Evolutionary conservation across 2,888 invertebrate genomes (phyloP).

Genomic region (Cosmia trapezina): DNA sequence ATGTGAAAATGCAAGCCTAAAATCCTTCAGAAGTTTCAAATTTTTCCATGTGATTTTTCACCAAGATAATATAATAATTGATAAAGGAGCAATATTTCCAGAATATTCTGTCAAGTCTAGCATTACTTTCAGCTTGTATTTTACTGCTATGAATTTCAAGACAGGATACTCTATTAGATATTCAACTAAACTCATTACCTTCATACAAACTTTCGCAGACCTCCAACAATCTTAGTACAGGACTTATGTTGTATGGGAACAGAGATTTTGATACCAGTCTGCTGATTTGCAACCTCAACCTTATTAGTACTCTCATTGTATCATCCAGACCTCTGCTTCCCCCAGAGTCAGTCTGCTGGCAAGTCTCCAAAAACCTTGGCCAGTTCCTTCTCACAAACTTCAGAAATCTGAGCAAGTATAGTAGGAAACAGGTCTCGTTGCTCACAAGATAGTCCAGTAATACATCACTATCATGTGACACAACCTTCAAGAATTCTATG

Average conservation of each 20-base stretch:
- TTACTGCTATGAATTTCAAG: constrained; percentile 31
- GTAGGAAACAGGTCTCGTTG: constrained; percentile 96
- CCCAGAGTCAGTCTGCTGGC: constrained; percentile 91
- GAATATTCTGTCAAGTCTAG: constrained; percentile 27
- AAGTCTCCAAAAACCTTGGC: constrained; percentile 95
- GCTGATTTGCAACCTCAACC: constrained; percentile 94
- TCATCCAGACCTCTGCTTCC: constrained; percentile 92
- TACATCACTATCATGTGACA: constrained; percentile 95
- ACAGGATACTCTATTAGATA: constrained; percentile 21
- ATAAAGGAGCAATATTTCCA: constrained; percentile 1
- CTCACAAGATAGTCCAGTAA: constrained; percentile 96
- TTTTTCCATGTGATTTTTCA: not conserved
- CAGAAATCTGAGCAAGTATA: constrained; percentile 95
- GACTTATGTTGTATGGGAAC: constrained; percentile 97
- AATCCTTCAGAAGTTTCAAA: not conserved
- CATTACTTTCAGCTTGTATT: constrained; percentile 37
- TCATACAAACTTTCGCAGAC: constrained; percentile 96
- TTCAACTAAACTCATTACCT: constrained; percentile 94
- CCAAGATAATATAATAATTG: not conserved
- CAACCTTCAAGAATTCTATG: constrained; percentile 95
- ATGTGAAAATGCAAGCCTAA: not conserved
- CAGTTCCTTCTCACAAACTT: constrained; percentile 96
- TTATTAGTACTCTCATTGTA: constrained; percentile 95
- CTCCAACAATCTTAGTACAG: constrained; percentile 95
- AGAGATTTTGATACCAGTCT: constrained; percentile 95